These are phyloP conservation scores for Lasaia peninsularis DNA, from an alignment of 1,140 invertebrate species.

Conservation along the genomic window DNA sequence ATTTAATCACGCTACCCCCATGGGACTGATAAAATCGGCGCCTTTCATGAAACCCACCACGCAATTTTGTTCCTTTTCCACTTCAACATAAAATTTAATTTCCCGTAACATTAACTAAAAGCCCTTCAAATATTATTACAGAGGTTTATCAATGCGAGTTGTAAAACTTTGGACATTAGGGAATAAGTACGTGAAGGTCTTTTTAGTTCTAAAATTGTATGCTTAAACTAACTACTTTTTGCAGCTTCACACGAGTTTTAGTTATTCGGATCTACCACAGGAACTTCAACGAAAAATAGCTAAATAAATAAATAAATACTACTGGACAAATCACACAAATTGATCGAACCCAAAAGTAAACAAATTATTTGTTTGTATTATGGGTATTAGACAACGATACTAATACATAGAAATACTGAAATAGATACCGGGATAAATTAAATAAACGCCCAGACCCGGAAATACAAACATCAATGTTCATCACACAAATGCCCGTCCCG, in stretches of 20 bases:
- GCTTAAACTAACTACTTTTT: background rate
- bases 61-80: constrained; percentile 11
- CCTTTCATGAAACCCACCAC: background rate
- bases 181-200: background rate
- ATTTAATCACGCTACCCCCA: constrained; percentile 41
- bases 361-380: too few species aligned
- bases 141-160: background rate
- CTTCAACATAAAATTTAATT: background rate
- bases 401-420: too few species aligned
- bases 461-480: too few species aligned
- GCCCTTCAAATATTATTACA: constrained; percentile 7
- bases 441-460: too few species aligned
- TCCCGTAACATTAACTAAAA: constrained; percentile 3
- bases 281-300: too few species aligned
- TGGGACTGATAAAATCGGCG: constrained; percentile 20
- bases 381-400: too few species aligned
- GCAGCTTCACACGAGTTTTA: background rate
- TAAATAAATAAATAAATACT: too few species aligned
- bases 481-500: too few species aligned
- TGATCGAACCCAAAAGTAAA: too few species aligned
- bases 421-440: too few species aligned
- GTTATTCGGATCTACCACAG: background rate
- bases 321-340: too few species aligned
- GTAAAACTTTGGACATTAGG: background rate
- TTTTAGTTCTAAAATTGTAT: background rate